Conservation (phyloP, 2,797 vertebrate genomes). For the Schizothorax lantsangensis region DNA sequence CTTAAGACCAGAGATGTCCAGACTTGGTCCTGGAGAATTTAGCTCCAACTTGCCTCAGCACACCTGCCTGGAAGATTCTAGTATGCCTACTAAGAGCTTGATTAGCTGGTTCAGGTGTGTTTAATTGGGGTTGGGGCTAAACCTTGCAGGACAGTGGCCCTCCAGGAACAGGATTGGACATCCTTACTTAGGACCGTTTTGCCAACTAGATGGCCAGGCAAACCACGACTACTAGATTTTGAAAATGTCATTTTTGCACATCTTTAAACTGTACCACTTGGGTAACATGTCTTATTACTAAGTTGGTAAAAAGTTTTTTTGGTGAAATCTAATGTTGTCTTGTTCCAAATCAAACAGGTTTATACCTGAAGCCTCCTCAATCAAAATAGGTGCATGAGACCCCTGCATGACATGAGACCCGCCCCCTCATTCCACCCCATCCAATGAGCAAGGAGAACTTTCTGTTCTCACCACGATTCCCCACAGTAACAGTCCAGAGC, state of each 20-base stretch:
- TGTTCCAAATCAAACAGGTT: neutral
- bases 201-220: neutral
- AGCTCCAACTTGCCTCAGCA: neutral
- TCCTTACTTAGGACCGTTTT: neutral
- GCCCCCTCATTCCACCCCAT: neutral
- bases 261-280: neutral
- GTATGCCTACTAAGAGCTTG: neutral
- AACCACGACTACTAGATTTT: neutral
- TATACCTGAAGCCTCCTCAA: neutral
- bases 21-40: neutral
- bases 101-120: neutral
- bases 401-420: neutral
- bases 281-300: neutral
- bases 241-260: too few relatives aligned
- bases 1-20: neutral
- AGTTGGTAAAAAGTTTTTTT: neutral
- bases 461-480: neutral
- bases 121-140: neutral
- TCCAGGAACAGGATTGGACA: neutral
- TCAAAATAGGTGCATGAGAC: neutral
- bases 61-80: neutral
- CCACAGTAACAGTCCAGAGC: conserved; percentile 3
- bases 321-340: neutral
- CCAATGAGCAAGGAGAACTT: neutral
- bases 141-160: neutral